Percentiles rank a stretch among this genome's conserved stretches.
Conservation (phyloP, 2,113 vertebrate genomes). For the Carassius auratus region DNA sequence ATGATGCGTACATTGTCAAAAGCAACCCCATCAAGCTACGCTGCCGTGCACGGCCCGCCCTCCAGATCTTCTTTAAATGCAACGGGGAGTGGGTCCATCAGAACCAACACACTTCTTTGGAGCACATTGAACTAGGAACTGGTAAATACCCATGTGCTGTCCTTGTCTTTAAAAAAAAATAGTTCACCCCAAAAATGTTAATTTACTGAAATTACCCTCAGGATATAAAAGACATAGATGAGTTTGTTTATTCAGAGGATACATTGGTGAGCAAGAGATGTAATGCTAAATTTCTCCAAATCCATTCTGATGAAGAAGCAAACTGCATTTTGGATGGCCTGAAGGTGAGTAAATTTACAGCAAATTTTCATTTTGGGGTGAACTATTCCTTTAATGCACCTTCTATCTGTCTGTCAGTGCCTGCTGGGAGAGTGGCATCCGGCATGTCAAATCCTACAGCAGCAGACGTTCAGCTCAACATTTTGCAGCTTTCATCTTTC, state of each 20-base stretch:
- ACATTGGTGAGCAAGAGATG: too few relatives aligned
- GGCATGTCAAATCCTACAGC: slow-evolving; percentile 18
- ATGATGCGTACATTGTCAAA: slow-evolving; percentile 96
- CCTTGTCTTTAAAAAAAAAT: background rate
- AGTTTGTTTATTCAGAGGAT: too few relatives aligned
- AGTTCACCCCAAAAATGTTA: too few relatives aligned
- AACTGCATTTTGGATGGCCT: too few relatives aligned
- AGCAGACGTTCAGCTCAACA: slow-evolving; percentile 8
- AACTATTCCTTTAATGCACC: background rate
- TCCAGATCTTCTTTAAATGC: slow-evolving; percentile 99
- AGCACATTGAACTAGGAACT: slow-evolving; percentile 87
- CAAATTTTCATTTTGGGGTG: too few relatives aligned
- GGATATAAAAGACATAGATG: too few relatives aligned
- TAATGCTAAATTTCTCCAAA: too few relatives aligned
- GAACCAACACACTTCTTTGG: slow-evolving; percentile 89
- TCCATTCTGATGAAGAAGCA: too few relatives aligned
- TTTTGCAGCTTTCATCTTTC: slow-evolving; percentile 23
- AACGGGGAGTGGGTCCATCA: slow-evolving; percentile 99
- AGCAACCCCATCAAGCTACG: slow-evolving; percentile 93
- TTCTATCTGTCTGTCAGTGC: slow-evolving; percentile 5
- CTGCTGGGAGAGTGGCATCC: background rate
- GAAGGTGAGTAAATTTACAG: too few relatives aligned
- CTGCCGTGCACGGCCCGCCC: slow-evolving; percentile 89
- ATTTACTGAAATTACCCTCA: too few relatives aligned
- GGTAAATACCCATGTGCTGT: slow-evolving; percentile 72